These are phyloP conservation scores for Zapus hudsonius DNA, from an alignment of 2,113 vertebrate genomes.

Conservation along the genomic window DNA sequence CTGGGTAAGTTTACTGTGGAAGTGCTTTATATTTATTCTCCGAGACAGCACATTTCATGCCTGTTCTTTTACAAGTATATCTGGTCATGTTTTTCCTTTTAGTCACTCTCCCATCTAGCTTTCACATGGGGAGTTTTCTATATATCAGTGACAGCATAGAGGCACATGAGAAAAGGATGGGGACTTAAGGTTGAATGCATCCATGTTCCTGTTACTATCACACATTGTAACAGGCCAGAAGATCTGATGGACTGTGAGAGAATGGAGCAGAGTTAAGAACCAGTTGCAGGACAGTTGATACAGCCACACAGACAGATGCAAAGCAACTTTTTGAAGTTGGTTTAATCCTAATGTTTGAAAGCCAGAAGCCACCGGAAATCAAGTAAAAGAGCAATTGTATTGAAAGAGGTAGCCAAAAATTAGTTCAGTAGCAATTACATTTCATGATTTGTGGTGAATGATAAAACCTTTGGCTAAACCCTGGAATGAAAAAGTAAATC, in stretches of 20 bases:
- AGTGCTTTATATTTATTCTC: neutral
- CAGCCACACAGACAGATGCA: neutral
- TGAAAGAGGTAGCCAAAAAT: neutral
- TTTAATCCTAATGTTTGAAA: neutral
- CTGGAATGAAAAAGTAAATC: conserved; percentile 10
- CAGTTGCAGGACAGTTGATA: neutral
- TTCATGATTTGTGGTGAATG: neutral
- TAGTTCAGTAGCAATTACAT: neutral
- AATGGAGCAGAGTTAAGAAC: neutral
- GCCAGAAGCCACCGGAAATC: neutral
- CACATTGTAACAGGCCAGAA: neutral
- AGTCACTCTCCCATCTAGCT: neutral
- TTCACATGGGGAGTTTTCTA: conserved; percentile 29
- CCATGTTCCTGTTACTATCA: neutral
- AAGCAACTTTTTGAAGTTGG: neutral
- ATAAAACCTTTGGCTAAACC: conserved; percentile 3
- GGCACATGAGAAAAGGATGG: neutral
- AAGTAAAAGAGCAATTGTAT: neutral
- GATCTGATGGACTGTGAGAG: neutral
- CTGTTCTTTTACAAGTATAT: neutral
- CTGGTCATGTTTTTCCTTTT: neutral
- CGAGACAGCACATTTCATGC: neutral
- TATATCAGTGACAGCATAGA: neutral
- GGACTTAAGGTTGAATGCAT: neutral
- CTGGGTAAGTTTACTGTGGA: neutral